Evolutionary conservation across 1,140 invertebrate species (phyloP).

Genomic region (Akabosia matsudoensis): DNA sequence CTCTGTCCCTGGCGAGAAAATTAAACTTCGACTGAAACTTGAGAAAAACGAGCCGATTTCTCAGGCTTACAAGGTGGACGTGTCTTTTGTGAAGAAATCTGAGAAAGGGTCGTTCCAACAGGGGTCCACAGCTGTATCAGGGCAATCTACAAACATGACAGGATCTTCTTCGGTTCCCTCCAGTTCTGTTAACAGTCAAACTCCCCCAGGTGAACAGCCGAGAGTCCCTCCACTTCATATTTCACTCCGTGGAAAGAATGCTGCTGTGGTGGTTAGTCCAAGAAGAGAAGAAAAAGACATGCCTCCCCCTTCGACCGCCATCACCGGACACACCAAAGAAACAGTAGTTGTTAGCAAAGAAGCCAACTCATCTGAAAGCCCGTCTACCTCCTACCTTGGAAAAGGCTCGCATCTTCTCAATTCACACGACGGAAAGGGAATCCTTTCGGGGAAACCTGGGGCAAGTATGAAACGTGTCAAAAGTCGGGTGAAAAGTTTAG

Average conservation of each 20-base stretch:
- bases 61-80: constrained; percentile 74
- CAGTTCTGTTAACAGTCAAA: neutral
- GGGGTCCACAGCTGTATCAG: neutral
- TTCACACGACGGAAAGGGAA: constrained; percentile 16
- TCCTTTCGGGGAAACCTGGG: neutral
- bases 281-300: constrained; percentile 60
- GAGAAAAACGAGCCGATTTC: constrained; percentile 75
- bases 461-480: constrained; percentile 27
- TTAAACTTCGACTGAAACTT: constrained; percentile 76
- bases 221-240: constrained; percentile 85
- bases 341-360: neutral
- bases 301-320: neutral
- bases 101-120: constrained; percentile 51
- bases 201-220: constrained; percentile 65
- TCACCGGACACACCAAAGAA: neutral
- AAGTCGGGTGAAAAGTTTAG: constrained; percentile 39
- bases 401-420: neutral
- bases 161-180: constrained; percentile 28
- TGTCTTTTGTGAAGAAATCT: constrained; percentile 64
- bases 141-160: neutral
- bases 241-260: constrained; percentile 76
- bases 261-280: constrained; percentile 79
- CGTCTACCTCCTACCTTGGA: neutral
- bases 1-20: constrained; percentile 63
- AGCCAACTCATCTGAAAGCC: neutral